Percentiles rank a stretch among this genome's conserved stretches.
These are phyloP conservation scores for Hemiprocne comata DNA, from an alignment of 2,113 vertebrate genomes.

Conservation along the genomic window DNA sequence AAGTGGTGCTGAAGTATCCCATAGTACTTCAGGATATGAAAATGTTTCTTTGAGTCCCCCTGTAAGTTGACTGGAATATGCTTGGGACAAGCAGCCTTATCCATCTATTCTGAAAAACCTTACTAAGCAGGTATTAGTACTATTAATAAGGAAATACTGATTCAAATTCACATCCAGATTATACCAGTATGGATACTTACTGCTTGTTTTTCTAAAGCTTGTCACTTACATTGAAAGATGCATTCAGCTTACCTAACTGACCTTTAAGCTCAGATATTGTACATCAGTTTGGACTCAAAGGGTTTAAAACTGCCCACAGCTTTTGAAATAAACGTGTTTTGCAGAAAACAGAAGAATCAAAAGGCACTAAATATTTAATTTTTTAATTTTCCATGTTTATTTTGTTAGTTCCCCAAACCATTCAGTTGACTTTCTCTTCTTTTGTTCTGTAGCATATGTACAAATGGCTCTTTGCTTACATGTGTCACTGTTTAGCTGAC, in stretches of 20 bases:
- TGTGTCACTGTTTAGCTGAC: background rate
- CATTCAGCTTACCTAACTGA: background rate
- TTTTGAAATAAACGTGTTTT: background rate
- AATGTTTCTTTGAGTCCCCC: background rate
- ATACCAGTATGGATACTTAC: background rate
- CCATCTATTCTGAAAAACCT: background rate
- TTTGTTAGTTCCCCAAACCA: background rate
- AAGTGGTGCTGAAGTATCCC: background rate
- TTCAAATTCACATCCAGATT: background rate
- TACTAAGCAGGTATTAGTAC: background rate
- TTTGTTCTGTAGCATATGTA: background rate
- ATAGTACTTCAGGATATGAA: background rate
- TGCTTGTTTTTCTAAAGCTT: background rate
- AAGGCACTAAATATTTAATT: background rate
- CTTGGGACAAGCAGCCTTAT: background rate
- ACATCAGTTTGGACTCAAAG: background rate
- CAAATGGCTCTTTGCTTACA: constrained; percentile 10
- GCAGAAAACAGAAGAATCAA: background rate
- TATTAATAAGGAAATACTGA: background rate
- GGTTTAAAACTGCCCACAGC: background rate
- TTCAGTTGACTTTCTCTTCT: background rate
- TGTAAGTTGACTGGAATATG: background rate
- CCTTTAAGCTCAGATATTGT: background rate
- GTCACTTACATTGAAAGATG: background rate
- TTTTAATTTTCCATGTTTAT: background rate